Base-by-base conservation (phyloP, 2,888 invertebrate genomes). In the Amiota communis region DNA sequence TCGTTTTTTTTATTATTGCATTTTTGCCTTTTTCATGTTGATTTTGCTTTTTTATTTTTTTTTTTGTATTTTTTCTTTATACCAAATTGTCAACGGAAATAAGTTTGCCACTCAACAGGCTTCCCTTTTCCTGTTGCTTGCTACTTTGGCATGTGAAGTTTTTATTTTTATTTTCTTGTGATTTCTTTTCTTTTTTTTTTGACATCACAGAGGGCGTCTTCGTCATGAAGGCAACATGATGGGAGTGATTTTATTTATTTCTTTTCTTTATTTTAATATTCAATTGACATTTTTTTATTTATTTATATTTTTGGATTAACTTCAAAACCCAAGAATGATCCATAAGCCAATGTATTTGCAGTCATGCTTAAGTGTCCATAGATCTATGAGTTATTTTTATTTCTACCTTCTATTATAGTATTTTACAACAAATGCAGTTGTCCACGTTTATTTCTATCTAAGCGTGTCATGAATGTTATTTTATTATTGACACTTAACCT, bases 51-150 rank as follows among this genome's bases (percentile, higher is more conserved):
- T 49, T n/a, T 49, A 23, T 61, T 68, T 75, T 53, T 74, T 68
- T 70, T 72, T 72, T 78, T 77, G 72, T 70, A n/a, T 64, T 78
- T 78, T 77, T 70, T 59, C 77, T 78, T 77, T 76, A 78, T 79
- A 79, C 82, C 81, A 85, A 83, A 82, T 85, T 87, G 84, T 84
- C 86, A 85, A 83, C 87, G 85, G 85, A 85, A 85, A 87, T 87
- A 86, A 82, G 84, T 86, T 85, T 77, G 83, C 85, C 81, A 85
- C 87, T 86, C 87, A 86, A 85, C 84, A 87, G 85, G 85, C 87
- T 85, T 85, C 87, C 87, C 87, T 87, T 85, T 85, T 85, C 87
- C 87, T 87, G 86, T 85, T 78, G 76, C 75, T 76, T 76, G 76
- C 77, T 72, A 72, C 74, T 73, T 51, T 72, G n/a, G 46, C 51